These are phyloP conservation scores for Drosophila kikkawai DNA, from an alignment of 1,140 invertebrate species.

Conservation along the genomic window DNA sequence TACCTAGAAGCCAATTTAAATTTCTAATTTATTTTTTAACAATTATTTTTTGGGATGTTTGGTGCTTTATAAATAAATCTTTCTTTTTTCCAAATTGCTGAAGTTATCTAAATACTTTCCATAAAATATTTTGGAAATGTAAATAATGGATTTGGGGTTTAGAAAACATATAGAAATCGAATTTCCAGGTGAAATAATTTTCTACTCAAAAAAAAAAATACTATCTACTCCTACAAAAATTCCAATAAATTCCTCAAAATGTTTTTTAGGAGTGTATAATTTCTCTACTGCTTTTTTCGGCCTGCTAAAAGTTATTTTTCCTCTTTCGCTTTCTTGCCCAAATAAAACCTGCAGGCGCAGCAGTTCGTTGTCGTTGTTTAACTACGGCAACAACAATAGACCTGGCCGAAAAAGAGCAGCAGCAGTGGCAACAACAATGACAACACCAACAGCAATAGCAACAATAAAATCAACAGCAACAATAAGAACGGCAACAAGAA, in stretches of 20 bases:
- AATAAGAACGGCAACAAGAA: constrained; percentile 19
- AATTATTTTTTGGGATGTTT: no score
- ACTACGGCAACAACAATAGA: constrained; percentile 35
- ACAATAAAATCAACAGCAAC: constrained; percentile 18
- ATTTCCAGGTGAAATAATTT: no score
- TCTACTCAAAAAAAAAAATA: no score
- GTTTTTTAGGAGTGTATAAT: constrained; percentile 44
- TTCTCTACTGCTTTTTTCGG: constrained; percentile 42
- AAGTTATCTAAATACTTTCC: no score
- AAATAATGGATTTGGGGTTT: no score
- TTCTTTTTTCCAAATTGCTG: no score
- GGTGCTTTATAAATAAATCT: no score
- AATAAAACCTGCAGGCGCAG: constrained; percentile 76
- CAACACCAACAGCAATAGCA: constrained; percentile 26
- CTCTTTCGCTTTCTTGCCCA: constrained; percentile 44
- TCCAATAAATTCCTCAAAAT: no score
- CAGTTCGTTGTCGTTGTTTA: constrained; percentile 47
- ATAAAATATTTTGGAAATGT: no score
- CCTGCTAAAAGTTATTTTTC: constrained; percentile 64
- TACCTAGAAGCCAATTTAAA: background rate
- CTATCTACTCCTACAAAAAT: no score
- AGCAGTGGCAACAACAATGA: constrained; percentile 29
- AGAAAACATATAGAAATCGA: no score
- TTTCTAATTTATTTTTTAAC: background rate
- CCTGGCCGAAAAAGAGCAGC: constrained; percentile 47